phyloP scores from a whole-genome alignment of 2,113 vertebrate species.

The Eurystomus gularis region DNA sequence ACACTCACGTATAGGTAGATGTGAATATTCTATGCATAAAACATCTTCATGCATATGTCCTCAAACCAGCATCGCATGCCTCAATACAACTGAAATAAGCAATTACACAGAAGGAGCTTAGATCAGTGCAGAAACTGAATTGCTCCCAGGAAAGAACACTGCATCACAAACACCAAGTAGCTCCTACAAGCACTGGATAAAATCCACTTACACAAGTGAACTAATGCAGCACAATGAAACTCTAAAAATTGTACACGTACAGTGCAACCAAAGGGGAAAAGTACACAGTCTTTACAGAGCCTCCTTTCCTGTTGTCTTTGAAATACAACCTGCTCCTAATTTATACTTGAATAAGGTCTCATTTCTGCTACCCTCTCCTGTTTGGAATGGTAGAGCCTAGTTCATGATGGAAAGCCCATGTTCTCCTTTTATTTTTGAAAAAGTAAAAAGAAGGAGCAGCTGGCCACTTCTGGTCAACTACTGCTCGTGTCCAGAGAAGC shows the following conservation, averaged over 20 bases:
- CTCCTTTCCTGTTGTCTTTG: not conserved
- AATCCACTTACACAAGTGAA: not conserved
- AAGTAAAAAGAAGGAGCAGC: not conserved
- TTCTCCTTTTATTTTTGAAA: not conserved
- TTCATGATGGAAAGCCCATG: not conserved
- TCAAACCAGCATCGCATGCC: not conserved
- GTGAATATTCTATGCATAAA: not conserved
- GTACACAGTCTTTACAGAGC: not conserved
- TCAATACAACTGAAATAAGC: not conserved
- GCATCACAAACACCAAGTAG: not conserved
- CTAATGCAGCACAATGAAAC: not conserved
- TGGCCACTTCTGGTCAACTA: not conserved
- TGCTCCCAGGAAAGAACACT: not conserved
- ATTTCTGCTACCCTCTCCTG: not conserved
- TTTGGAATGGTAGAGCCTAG: not conserved
- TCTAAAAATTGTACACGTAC: not conserved
- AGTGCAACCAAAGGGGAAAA: not conserved
- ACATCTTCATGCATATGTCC: not conserved
- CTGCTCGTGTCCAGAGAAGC: not conserved
- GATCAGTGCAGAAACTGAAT: not conserved
- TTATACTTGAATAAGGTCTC: not conserved
- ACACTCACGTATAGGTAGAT: conserved; percentile 1
- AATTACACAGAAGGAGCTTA: not conserved
- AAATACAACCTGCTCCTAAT: not conserved
- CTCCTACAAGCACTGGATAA: not conserved